Percentiles rank a stretch among this genome's conserved stretches.
These are phyloP conservation scores for Sebastes matsubarae DNA, from an alignment of 2,797 vertebrate genomes.

Conservation along the genomic window DNA sequence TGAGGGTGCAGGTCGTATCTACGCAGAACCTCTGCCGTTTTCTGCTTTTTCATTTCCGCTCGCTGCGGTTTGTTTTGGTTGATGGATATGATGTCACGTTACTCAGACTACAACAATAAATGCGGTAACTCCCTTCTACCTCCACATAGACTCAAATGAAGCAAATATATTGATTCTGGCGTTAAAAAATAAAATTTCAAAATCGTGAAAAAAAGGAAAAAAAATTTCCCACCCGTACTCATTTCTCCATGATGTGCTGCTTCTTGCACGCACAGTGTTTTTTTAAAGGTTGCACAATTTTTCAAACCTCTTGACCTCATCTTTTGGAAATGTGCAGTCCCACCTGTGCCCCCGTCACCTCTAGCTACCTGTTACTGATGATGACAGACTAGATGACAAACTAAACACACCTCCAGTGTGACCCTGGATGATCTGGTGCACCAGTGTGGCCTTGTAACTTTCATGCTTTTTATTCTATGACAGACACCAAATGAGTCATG, in stretches of 20 bases:
- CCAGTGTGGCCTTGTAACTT: background rate
- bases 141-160: no score
- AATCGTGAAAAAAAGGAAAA: no score
- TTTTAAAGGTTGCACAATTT: background rate
- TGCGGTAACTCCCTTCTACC: no score
- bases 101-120: no score
- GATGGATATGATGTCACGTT: no score
- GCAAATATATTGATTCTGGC: no score
- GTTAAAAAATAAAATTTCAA: no score
- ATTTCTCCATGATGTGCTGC: background rate
- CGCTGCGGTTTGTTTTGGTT: no score
- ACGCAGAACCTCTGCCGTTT: no score
- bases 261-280: background rate
- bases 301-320: background rate
- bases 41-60: no score
- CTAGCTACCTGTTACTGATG: background rate
- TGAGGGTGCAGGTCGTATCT: no score
- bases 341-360: background rate
- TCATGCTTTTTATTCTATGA: background rate
- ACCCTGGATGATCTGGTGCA: constrained; percentile 5
- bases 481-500: constrained; percentile 24
- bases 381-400: background rate
- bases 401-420: constrained; percentile 36
- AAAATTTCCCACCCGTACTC: background rate
- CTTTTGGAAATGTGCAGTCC: background rate